A percentile compares a stretch with the other conserved stretches of the same genome.
phyloP scores from a whole-genome alignment of 2,113 vertebrate species.

The Pteropus alecto region DNA sequence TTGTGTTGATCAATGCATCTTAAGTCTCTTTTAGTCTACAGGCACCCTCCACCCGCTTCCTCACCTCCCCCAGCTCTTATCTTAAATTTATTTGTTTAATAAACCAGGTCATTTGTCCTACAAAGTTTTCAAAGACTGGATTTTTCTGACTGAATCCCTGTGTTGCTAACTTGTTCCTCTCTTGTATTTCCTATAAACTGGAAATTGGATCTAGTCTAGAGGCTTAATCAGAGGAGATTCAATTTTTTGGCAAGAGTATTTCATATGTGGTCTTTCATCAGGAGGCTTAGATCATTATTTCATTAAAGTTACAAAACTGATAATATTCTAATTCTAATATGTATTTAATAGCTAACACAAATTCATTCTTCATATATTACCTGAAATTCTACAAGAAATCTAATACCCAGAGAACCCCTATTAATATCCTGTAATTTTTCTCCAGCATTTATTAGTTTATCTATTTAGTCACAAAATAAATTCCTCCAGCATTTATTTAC shows the following conservation, averaged over 20 bases:
- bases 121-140: not conserved
- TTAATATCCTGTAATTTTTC: not conserved
- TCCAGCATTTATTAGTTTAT: not conserved
- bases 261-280: not conserved
- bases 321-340: constrained; percentile 1
- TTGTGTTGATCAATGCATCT: not conserved
- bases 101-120: constrained; percentile 21
- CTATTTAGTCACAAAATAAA: constrained; percentile 17
- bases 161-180: not conserved
- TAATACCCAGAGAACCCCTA: not conserved
- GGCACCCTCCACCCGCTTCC: not conserved
- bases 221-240: not conserved
- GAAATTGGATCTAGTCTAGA: not conserved
- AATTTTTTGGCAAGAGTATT: not conserved
- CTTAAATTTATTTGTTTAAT: constrained; percentile 44
- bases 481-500: not conserved
- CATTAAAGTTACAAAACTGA: not conserved
- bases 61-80: not conserved
- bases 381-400: not conserved
- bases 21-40: not conserved
- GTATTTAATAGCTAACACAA: constrained; percentile 3
- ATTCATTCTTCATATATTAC: not conserved
- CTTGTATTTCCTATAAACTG: not conserved
- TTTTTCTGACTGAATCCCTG: not conserved
- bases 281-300: constrained; percentile 7